Percentiles rank a stretch among this genome's conserved stretches.
Evolutionary conservation across 2,888 invertebrate genomes (phyloP).

Genomic region (Mechanitis messenoides): DNA sequence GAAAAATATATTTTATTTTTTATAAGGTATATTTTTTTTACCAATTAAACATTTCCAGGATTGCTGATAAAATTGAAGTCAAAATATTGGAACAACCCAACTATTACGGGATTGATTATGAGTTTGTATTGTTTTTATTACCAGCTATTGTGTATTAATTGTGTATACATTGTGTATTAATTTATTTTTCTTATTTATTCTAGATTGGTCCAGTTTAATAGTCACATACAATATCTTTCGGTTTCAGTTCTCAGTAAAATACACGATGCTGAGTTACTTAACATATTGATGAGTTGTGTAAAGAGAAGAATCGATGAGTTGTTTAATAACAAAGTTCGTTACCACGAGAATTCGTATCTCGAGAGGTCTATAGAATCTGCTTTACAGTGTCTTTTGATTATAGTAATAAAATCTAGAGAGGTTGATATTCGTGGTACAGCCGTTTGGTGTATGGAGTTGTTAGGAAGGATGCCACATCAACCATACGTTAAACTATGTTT

Average conservation of each 20-base stretch:
- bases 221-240: slow-evolving; percentile 51
- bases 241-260: slow-evolving; percentile 46
- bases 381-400: slow-evolving; percentile 54
- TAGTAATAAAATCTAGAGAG: slow-evolving; percentile 40
- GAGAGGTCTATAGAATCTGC: slow-evolving; percentile 54
- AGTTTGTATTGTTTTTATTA: slow-evolving; percentile 38
- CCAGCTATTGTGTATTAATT: neutral
- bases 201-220: slow-evolving; percentile 54
- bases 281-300: slow-evolving; percentile 43
- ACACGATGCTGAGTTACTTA: slow-evolving; percentile 38
- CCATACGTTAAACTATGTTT: slow-evolving; percentile 55
- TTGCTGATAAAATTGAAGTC: slow-evolving; percentile 49
- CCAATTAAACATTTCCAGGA: slow-evolving; percentile 42
- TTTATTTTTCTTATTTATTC: slow-evolving; percentile 27
- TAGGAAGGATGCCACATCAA: slow-evolving; percentile 62
- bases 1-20: neutral
- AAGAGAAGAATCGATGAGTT: slow-evolving; percentile 47
- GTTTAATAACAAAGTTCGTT: slow-evolving; percentile 58
- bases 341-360: slow-evolving; percentile 59
- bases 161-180: neutral
- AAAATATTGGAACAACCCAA: slow-evolving; percentile 43
- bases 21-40: neutral
- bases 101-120: slow-evolving; percentile 34
- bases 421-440: slow-evolving; percentile 34
- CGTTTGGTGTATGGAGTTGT: slow-evolving; percentile 50